These are phyloP conservation scores for Hydractinia symbiolongicarpus DNA, from an alignment of 30 jellyfish, hydroid and myxozoan genomes.

Conservation along the genomic window DNA sequence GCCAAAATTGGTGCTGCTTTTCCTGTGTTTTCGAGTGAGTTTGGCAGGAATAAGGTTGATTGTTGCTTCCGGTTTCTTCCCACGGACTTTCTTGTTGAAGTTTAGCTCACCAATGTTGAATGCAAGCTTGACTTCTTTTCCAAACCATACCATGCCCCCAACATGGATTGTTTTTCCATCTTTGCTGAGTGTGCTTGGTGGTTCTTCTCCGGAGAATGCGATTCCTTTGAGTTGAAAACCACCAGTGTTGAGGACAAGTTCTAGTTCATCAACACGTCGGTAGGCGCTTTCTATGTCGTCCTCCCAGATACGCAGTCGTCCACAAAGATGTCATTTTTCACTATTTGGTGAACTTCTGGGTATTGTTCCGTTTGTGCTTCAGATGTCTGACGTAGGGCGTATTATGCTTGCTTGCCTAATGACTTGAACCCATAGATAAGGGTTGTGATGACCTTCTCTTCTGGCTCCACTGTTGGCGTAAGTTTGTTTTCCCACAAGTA, in stretches of 20 bases:
- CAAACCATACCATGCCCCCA: conserved; percentile 4
- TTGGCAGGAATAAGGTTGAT: neutral
- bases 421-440: neutral
- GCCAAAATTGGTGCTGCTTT: neutral
- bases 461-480: conserved; percentile 11
- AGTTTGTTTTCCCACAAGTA: conserved; percentile 20
- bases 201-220: neutral
- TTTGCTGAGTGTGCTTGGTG: neutral
- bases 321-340: conserved; percentile 7
- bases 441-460: conserved; percentile 28
- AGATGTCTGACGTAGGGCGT: neutral
- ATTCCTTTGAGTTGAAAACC: conserved; percentile 2
- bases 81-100: neutral
- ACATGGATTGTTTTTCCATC: conserved; percentile 1
- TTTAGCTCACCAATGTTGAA: neutral
- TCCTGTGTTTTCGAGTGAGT: neutral
- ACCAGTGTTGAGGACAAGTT: neutral
- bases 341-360: conserved; percentile 14
- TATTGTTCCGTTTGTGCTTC: neutral
- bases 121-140: neutral
- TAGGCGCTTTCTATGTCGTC: neutral
- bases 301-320: conserved; percentile 20
- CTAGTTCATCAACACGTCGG: conserved; percentile 14
- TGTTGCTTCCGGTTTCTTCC: neutral
- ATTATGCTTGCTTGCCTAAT: conserved; percentile 20